Conservation (phyloP, 2,888 invertebrate species). For the Proisotoma minuta region DNA sequence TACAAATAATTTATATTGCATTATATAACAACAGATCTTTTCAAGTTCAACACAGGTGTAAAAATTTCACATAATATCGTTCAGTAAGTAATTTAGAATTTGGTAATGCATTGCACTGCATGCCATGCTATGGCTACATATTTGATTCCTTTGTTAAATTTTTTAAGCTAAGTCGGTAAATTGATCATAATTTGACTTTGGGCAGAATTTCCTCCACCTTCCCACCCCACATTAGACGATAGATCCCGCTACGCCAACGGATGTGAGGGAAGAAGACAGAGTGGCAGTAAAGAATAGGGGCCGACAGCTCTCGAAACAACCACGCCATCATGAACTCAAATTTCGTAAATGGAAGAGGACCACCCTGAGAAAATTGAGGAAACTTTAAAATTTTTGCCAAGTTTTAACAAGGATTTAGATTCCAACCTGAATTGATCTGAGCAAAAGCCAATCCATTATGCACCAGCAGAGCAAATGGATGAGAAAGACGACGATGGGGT, state of each 20-base stretch:
- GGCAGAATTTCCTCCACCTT: conserved; percentile 81
- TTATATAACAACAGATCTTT: too few relatives aligned
- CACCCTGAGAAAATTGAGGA: conserved; percentile 61
- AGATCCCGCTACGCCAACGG: conserved; percentile 87
- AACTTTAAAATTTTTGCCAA: background rate
- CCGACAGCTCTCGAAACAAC: conserved; percentile 86
- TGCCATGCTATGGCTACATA: conserved; percentile 11
- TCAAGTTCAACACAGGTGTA: too few relatives aligned
- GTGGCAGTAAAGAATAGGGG: conserved; percentile 80
- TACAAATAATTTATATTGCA: too few relatives aligned
- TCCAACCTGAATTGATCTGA: conserved; percentile 74
- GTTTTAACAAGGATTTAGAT: background rate
- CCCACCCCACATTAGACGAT: conserved; percentile 92
- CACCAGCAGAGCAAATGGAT: conserved; percentile 93
- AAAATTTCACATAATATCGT: too few relatives aligned
- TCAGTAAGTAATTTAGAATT: background rate
- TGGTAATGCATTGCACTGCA: background rate
- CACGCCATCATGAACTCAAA: conserved; percentile 91
- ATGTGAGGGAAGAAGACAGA: conserved; percentile 85
- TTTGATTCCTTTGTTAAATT: background rate
- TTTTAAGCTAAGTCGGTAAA: too few relatives aligned
- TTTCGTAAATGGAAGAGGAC: conserved; percentile 87
- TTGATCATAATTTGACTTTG: conserved; percentile 53
- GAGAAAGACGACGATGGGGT: conserved; percentile 84
- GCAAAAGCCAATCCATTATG: conserved; percentile 87